Conservation (phyloP, 2,888 invertebrate species). For the Graphium colonna region DNA sequence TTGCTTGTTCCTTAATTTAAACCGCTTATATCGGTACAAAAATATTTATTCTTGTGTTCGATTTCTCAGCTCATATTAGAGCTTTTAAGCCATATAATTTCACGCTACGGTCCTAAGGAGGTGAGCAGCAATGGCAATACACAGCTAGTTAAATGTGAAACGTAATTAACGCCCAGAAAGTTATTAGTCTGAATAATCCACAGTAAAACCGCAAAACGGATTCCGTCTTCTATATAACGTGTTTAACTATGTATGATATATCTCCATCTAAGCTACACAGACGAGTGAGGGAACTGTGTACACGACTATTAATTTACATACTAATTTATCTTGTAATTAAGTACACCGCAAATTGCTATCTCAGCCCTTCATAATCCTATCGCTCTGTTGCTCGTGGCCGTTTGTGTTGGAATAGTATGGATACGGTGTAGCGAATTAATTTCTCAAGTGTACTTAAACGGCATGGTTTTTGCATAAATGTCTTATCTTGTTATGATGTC, state of each 20-base stretch:
- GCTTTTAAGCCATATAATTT: too few relatives aligned
- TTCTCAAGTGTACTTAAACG: background rate
- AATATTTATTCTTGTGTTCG: too few relatives aligned
- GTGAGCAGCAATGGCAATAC: too few relatives aligned
- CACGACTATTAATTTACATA: slow-evolving; percentile 73
- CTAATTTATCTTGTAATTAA: slow-evolving; percentile 79
- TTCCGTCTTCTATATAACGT: background rate
- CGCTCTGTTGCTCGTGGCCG: slow-evolving; percentile 56
- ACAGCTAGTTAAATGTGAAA: too few relatives aligned
- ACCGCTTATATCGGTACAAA: too few relatives aligned
- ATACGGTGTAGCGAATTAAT: slow-evolving; percentile 29
- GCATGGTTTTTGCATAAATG: background rate
- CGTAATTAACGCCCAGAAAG: too few relatives aligned
- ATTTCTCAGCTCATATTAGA: too few relatives aligned
- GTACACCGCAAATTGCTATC: slow-evolving; percentile 77
- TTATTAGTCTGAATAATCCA: background rate
- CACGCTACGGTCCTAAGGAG: too few relatives aligned
- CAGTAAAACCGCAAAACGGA: background rate
- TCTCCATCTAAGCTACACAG: background rate
- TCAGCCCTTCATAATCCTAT: slow-evolving; percentile 79
- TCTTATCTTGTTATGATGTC: background rate
- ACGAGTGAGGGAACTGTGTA: slow-evolving; percentile 23
- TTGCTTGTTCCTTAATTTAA: too few relatives aligned
- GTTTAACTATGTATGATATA: background rate
- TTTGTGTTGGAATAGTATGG: slow-evolving; percentile 37